These are phyloP conservation scores for Anastrepha obliqua DNA, from an alignment of 1,140 invertebrate genomes.

Conservation along the genomic window DNA sequence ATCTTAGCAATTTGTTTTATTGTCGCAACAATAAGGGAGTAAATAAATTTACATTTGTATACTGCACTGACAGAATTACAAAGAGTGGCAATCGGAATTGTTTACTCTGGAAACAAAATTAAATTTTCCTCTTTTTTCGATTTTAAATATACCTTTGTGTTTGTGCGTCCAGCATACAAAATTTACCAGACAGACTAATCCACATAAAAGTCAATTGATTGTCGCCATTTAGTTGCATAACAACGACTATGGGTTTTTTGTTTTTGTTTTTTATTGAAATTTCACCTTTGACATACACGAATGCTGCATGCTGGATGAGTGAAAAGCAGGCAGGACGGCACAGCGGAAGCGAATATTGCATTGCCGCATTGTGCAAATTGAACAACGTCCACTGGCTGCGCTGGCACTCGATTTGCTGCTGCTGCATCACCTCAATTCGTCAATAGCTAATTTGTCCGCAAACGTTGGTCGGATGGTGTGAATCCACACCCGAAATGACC, in stretches of 20 bases:
- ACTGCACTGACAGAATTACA: too few relatives aligned
- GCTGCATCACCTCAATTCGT: slow-evolving; percentile 1
- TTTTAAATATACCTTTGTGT: not conserved
- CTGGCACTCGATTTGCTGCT: not conserved
- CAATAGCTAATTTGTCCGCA: slow-evolving; percentile 43
- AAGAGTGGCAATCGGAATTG: too few relatives aligned
- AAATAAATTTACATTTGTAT: too few relatives aligned
- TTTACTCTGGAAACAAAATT: too few relatives aligned
- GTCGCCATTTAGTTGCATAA: slow-evolving; percentile 44
- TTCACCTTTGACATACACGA: not conserved
- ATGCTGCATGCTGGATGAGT: too few relatives aligned
- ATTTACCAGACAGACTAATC: slow-evolving; percentile 27
- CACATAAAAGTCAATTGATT: slow-evolving; percentile 51
- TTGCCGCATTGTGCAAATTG: not conserved
- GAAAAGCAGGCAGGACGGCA: not conserved
- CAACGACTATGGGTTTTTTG: too few relatives aligned
- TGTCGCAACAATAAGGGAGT: too few relatives aligned
- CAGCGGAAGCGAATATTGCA: not conserved
- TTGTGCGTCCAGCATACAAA: not conserved
- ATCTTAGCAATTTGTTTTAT: too few relatives aligned
- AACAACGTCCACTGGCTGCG: not conserved
- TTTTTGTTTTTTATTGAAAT: not conserved
- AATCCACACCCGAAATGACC: not conserved
- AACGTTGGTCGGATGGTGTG: not conserved
- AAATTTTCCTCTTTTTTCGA: too few relatives aligned